Conservation (phyloP, 2,888 invertebrate species). For the Pterostichus niger region DNA sequence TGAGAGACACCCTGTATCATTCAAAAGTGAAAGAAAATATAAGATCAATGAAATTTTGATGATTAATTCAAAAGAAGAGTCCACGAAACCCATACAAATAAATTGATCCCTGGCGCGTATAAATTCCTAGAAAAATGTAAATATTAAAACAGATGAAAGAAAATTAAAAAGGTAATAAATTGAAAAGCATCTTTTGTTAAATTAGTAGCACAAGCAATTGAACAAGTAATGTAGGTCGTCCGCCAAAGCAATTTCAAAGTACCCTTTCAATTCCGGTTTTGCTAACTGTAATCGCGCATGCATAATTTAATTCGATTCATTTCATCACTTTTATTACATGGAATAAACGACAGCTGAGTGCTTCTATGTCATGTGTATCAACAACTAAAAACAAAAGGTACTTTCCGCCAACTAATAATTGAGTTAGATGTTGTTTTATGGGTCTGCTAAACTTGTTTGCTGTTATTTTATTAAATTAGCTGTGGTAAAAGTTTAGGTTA, state of each 20-base stretch:
- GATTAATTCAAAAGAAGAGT: background rate
- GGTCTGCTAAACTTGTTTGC: slow-evolving; percentile 39
- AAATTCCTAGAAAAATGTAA: slow-evolving; percentile 19
- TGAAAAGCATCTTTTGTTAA: slow-evolving; percentile 32
- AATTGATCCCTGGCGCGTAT: background rate
- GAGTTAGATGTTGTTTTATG: slow-evolving; percentile 30
- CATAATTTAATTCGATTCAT: slow-evolving; percentile 50
- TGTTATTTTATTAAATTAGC: slow-evolving; percentile 43
- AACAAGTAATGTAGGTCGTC: slow-evolving; percentile 24
- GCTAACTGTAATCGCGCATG: slow-evolving; percentile 15
- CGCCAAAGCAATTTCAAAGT: slow-evolving; percentile 21
- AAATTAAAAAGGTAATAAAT: slow-evolving; percentile 43
- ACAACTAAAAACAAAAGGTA: slow-evolving; percentile 25
- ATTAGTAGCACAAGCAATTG: slow-evolving; percentile 36
- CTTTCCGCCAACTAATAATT: slow-evolving; percentile 30
- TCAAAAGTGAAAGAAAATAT: background rate
- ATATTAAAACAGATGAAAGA: background rate
- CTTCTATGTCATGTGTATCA: slow-evolving; percentile 40
- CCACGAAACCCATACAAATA: slow-evolving; percentile 3
- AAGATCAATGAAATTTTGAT: background rate
- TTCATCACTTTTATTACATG: slow-evolving; percentile 38
- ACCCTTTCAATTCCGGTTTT: slow-evolving; percentile 3
- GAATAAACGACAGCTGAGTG: slow-evolving; percentile 20
- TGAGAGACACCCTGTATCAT: too few species aligned
- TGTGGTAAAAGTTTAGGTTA: slow-evolving; percentile 15